phyloP scores from a whole-genome alignment of 2,113 vertebrate genomes.

The Vulpes ferrilata region DNA sequence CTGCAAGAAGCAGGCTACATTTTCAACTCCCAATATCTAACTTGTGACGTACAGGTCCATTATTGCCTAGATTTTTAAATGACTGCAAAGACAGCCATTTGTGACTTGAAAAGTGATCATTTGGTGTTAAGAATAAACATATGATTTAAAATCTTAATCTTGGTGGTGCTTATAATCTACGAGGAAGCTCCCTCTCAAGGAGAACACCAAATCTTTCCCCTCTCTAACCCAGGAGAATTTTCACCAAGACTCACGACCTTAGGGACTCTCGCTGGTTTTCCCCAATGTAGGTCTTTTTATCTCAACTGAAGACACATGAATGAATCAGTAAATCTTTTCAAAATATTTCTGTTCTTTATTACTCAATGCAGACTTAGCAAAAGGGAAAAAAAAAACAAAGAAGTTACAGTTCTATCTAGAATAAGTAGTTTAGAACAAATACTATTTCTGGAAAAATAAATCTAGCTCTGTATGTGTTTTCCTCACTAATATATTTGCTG shows the following conservation, averaged over 20 bases:
- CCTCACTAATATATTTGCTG: background rate
- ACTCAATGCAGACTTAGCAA: constrained; percentile 77
- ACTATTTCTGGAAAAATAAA: constrained; percentile 66
- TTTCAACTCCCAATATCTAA: background rate
- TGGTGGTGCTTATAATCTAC: background rate
- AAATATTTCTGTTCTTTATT: constrained; percentile 79
- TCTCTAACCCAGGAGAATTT: constrained; percentile 71
- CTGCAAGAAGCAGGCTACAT: background rate
- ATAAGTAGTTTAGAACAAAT: constrained; percentile 32
- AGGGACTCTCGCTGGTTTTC: constrained; percentile 71
- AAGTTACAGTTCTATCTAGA: constrained; percentile 42
- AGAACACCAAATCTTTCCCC: constrained; percentile 64
- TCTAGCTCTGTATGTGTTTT: background rate
- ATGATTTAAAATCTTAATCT: constrained; percentile 46
- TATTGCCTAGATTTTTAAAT: background rate
- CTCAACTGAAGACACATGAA: constrained; percentile 69
- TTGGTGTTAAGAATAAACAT: constrained; percentile 40
- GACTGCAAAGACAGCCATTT: background rate
- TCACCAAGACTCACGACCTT: constrained; percentile 60
- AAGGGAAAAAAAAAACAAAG: background rate
- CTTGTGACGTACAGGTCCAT: background rate
- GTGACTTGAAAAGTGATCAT: background rate
- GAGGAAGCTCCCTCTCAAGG: constrained; percentile 67
- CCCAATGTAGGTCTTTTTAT: constrained; percentile 64
- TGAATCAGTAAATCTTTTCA: constrained; percentile 76